Evolutionary conservation across 1,140 invertebrate species (phyloP).

Genomic region (Monochamus saltuarius): DNA sequence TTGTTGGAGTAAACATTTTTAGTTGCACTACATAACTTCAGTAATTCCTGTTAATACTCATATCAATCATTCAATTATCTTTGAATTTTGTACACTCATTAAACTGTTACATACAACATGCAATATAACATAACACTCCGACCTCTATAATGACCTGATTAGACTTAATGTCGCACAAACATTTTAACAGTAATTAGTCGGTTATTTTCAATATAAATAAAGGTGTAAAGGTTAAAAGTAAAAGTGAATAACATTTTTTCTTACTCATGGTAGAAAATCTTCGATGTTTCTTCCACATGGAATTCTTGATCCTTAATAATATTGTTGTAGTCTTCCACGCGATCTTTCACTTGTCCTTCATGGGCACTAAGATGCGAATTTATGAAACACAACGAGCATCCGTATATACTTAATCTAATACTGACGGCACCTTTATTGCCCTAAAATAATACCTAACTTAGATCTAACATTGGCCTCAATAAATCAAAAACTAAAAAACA

Average conservation of each 20-base stretch:
- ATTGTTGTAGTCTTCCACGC: constrained; percentile 83
- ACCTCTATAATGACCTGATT: too few relatives aligned
- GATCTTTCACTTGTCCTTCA: constrained; percentile 74
- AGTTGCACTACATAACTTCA: constrained; percentile 11
- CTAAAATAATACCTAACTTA: constrained; percentile 57
- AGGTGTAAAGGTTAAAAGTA: neutral
- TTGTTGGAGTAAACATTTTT: too few relatives aligned
- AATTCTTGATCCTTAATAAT: constrained; percentile 75
- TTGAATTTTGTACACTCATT: too few relatives aligned
- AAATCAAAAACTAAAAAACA: neutral
- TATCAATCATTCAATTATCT: neutral
- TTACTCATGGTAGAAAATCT: constrained; percentile 90
- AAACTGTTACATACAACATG: too few relatives aligned
- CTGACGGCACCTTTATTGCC: constrained; percentile 94
- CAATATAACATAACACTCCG: too few relatives aligned
- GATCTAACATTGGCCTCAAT: neutral
- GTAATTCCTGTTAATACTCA: constrained; percentile 8
- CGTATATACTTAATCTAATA: constrained; percentile 81
- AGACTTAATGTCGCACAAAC: too few relatives aligned
- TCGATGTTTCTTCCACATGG: constrained; percentile 69
- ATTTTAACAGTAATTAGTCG: neutral
- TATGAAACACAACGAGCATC: constrained; percentile 82
- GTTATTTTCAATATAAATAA: neutral
- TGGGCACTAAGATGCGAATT: constrained; percentile 89
- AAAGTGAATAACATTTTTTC: constrained; percentile 38